Percentiles rank a stretch among this genome's conserved stretches.
Conservation (phyloP, 2,797 vertebrate genomes). For the Enteromius paludinosus region DNA sequence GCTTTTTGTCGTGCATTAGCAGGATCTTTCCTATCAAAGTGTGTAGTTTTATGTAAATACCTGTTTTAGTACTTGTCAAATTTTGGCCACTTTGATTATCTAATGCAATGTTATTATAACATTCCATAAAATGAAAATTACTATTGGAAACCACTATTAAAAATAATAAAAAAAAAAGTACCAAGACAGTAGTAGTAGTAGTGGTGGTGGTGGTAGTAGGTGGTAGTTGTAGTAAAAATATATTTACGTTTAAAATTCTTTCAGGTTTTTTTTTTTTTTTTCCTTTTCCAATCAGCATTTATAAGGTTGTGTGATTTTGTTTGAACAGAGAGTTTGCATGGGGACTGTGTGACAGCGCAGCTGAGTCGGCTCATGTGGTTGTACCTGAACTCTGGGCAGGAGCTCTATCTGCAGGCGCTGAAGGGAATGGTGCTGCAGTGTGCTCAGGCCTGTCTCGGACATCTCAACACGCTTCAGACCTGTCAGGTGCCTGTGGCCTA, state of each 20-base stretch:
- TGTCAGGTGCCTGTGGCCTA: background rate
- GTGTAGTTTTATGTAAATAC: background rate
- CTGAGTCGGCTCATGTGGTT: slow-evolving; percentile 71
- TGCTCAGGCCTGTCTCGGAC: slow-evolving; percentile 59
- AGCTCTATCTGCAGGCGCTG: slow-evolving; percentile 68
- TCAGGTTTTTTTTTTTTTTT: too few relatives aligned
- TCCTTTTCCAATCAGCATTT: too few relatives aligned
- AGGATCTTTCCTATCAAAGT: background rate
- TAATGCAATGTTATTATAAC: too few relatives aligned
- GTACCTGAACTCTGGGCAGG: slow-evolving; percentile 73
- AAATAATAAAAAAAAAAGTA: too few relatives aligned
- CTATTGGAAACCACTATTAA: too few relatives aligned
- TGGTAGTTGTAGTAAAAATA: too few relatives aligned
- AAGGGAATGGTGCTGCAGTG: slow-evolving; percentile 68
- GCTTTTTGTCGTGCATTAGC: background rate
- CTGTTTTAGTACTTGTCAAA: background rate
- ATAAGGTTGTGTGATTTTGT: background rate
- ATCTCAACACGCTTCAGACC: slow-evolving; percentile 3
- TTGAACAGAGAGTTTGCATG: slow-evolving; percentile 67
- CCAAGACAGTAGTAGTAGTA: too few relatives aligned
- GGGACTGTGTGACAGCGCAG: slow-evolving; percentile 59
- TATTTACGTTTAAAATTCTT: too few relatives aligned
- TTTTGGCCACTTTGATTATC: background rate
- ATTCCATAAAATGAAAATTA: too few relatives aligned
- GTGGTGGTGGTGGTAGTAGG: too few relatives aligned